These are phyloP conservation scores for Dastarcus helophoroides DNA, from an alignment of 2,888 invertebrate genomes.

Conservation along the genomic window DNA sequence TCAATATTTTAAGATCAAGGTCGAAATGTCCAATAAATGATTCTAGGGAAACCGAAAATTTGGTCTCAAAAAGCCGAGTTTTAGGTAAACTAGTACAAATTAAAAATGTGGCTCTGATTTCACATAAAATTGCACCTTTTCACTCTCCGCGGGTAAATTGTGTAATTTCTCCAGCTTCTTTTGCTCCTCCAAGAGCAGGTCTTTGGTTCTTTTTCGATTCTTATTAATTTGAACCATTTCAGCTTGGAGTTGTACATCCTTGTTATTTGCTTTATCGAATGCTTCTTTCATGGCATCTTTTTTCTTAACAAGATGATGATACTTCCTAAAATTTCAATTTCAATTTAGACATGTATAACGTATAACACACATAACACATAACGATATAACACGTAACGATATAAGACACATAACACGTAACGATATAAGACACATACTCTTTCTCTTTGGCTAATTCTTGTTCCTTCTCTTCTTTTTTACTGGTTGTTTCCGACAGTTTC, in stretches of 20 bases:
- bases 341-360: too few relatives aligned
- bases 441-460: too few relatives aligned
- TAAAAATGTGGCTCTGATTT: too few relatives aligned
- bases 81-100: too few relatives aligned
- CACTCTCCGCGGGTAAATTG: constrained; percentile 61
- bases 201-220: constrained; percentile 62
- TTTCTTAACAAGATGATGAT: constrained; percentile 43
- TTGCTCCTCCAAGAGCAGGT: constrained; percentile 52
- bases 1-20: too few relatives aligned
- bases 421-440: too few relatives aligned
- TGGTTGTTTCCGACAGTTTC: constrained; percentile 50
- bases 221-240: constrained; percentile 58
- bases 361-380: too few relatives aligned
- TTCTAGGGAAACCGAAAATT: not conserved
- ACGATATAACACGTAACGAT: too few relatives aligned
- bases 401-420: too few relatives aligned
- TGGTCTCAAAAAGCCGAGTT: not conserved
- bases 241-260: constrained; percentile 52
- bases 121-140: constrained; percentile 54
- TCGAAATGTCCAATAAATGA: not conserved
- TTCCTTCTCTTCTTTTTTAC: too few relatives aligned
- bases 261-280: constrained; percentile 52
- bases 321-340: constrained; percentile 42
- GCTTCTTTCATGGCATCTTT: constrained; percentile 50
- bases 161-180: constrained; percentile 54